Base-by-base conservation (phyloP, 2,113 vertebrate species). In the Lichenostomus cassidix region DNA sequence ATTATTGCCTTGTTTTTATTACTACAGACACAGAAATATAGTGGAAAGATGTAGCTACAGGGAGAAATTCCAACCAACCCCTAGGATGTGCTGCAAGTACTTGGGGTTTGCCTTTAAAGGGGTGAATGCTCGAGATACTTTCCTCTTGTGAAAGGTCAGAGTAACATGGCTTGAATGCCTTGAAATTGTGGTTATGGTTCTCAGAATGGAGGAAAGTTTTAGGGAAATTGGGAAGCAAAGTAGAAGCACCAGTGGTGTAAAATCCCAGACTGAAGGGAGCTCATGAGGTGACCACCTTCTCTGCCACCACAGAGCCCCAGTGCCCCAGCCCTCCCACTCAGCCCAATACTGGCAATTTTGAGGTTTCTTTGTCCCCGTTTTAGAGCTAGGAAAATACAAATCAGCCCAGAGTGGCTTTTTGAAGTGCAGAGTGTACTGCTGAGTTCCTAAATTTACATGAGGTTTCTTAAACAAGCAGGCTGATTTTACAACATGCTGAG, bases 1-100 rank as follows among this genome's bases (percentile, higher is more conserved):
- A 96, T 97, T 50, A 94, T 94, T 87, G 76, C 91, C 75, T 95
- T 90, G 93, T 37, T 97, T 97, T 97, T 95, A 89, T 71, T 75
- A 41, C 55, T 50, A 63, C 33, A 59, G 83, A n/a, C 79, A 56
- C 28, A 67, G 76, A 78, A 91, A 87, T 42, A 15, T 0, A 50
- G 17, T 59, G 68, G 53, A 46, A 90, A 87, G 90, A 74, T 73
- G 23, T 3, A 64, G 55, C 73, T 41, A 23, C 31, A 75, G 86
- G 47, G 20, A 21, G 59, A 87, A 89, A 53, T 22, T 59, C 67
- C 81, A 78, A 7, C 33, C 47, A 55, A 64, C 50, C 5, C 2
- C 23, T 23, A 47, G 67, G 58, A 35, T 23, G 42, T 82, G 49
- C 71, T 95, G 74, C 83, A 82, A 20, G 42, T 42, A 17, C 33